A percentile compares a stretch with the other conserved stretches of the same genome.
Evolutionary conservation across 2,888 invertebrate species (phyloP).

Genomic region (Noctuana brunneofusca): DNA sequence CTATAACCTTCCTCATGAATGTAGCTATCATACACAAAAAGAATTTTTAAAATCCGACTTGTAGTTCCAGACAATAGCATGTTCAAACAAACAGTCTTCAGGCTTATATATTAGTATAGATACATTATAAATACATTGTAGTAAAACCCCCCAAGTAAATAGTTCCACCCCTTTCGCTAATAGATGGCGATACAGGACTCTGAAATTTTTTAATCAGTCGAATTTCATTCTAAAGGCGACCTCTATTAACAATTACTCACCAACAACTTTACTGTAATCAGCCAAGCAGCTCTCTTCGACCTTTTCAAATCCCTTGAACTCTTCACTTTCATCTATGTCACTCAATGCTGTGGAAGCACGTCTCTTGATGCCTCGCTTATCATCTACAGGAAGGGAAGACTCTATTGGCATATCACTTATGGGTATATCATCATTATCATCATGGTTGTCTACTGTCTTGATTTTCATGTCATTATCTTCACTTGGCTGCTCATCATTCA

Average conservation of each 20-base stretch:
- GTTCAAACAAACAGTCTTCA: too few species aligned
- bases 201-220: too few species aligned
- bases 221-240: too few species aligned
- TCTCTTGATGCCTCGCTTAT: conserved; percentile 61
- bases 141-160: too few species aligned
- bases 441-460: not conserved
- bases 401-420: conserved; percentile 5
- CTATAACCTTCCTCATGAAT: too few species aligned
- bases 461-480: not conserved
- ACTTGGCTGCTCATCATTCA: not conserved
- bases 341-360: conserved; percentile 68
- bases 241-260: conserved; percentile 50
- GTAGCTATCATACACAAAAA: too few species aligned
- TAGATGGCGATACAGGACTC: too few species aligned
- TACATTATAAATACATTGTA: too few species aligned
- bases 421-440: not conserved
- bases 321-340: conserved; percentile 53
- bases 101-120: too few species aligned
- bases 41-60: too few species aligned
- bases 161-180: too few species aligned
- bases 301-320: conserved; percentile 68
- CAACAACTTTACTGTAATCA: conserved; percentile 59
- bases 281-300: conserved; percentile 50
- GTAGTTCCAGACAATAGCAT: too few species aligned
- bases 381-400: conserved; percentile 36